Conservation (phyloP, 2,888 invertebrate species). For the Conchocele bisecta region DNA sequence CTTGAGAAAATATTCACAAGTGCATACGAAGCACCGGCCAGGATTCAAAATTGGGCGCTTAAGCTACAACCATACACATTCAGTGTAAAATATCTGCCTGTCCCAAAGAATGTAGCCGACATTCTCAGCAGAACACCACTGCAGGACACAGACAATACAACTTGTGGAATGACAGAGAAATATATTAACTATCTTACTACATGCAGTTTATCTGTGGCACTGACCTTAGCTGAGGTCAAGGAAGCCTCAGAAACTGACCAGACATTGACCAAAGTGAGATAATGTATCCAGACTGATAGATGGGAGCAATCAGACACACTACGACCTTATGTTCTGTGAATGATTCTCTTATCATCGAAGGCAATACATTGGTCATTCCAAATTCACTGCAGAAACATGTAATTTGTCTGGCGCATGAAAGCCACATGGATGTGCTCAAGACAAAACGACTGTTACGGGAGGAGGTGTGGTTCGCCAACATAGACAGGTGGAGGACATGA, state of each 20-base stretch:
- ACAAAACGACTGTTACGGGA: slow-evolving; percentile 34
- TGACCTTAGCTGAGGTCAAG: slow-evolving; percentile 13
- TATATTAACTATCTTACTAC: slow-evolving; percentile 14
- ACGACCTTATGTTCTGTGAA: too few relatives aligned
- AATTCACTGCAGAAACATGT: slow-evolving; percentile 1
- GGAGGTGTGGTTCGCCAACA: slow-evolving; percentile 41
- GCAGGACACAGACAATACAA: slow-evolving; percentile 2
- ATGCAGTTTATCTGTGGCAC: not conserved
- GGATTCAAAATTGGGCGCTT: slow-evolving; percentile 8
- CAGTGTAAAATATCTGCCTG: slow-evolving; percentile 4
- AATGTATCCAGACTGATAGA: not conserved
- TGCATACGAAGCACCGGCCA: not conserved
- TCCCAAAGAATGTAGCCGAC: slow-evolving; percentile 7
- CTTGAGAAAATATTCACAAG: not conserved
- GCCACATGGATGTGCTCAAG: slow-evolving; percentile 36
- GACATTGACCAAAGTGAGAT: slow-evolving; percentile 1
- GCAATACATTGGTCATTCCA: slow-evolving; percentile 24
- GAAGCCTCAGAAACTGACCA: not conserved
- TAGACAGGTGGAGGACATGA: slow-evolving; percentile 22
- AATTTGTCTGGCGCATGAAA: slow-evolving; percentile 27
- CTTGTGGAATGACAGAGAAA: slow-evolving; percentile 3
- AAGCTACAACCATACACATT: slow-evolving; percentile 13
- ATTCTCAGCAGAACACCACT: not conserved
- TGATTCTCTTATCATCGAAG: slow-evolving; percentile 13
- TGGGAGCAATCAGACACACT: slow-evolving; percentile 11